Conservation (phyloP, 2,113 vertebrate genomes). For the Columba janthina region DNA sequence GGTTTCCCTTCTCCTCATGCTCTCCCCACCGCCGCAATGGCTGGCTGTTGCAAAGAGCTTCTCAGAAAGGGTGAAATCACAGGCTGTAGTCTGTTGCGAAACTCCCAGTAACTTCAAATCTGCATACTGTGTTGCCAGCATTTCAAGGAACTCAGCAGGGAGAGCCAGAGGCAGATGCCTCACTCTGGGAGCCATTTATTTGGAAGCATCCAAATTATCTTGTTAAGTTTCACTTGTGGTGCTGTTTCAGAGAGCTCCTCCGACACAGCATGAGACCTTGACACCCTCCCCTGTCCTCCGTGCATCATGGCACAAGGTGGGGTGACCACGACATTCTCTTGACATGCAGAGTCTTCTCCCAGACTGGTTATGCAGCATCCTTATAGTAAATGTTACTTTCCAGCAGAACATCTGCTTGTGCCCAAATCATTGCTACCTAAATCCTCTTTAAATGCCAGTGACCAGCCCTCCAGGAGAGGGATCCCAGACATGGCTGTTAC, state of each 20-base stretch:
- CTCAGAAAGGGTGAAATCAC: background rate
- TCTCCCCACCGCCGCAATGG: rapidly evolving
- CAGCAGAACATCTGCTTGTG: rapidly evolving
- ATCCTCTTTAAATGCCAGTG: no score
- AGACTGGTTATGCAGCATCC: background rate
- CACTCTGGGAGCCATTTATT: background rate
- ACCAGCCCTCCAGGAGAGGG: background rate
- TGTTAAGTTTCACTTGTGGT: background rate
- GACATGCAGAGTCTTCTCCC: background rate
- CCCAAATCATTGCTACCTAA: background rate
- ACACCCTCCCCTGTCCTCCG: background rate
- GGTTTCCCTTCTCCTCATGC: background rate
- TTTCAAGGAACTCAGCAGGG: background rate
- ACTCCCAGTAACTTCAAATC: background rate
- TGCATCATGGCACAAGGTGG: background rate
- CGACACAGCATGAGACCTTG: background rate
- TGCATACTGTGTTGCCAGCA: background rate
- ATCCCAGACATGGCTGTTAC: background rate
- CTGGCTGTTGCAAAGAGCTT: background rate
- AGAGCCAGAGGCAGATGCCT: conserved; percentile 27
- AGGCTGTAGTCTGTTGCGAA: background rate
- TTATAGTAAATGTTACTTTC: background rate
- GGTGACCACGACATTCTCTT: background rate
- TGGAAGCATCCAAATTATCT: background rate
- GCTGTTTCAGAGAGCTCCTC: background rate